Conservation (phyloP, 2,113 vertebrate species). For the Paramormyrops kingsleyae region DNA sequence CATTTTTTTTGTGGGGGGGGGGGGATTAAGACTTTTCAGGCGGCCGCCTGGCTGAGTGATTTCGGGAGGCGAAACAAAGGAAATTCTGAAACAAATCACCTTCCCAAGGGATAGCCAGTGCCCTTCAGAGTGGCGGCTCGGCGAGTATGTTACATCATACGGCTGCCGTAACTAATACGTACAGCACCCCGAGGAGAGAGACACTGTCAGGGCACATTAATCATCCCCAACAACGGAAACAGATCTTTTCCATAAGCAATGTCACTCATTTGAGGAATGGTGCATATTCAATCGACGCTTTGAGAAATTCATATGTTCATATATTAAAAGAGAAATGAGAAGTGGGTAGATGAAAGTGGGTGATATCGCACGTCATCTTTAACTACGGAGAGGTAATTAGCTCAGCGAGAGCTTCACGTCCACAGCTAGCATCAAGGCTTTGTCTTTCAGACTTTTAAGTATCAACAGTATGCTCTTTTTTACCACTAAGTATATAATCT, state of each 20-base stretch:
- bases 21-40: background rate
- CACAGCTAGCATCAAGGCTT: background rate
- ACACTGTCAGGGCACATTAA: conserved; percentile 13
- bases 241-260: conserved; percentile 17
- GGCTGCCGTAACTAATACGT: conserved; percentile 20
- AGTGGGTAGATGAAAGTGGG: conserved; percentile 5
- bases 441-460: background rate
- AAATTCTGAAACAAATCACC: conserved; percentile 19
- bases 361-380: background rate
- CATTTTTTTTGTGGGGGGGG: background rate
- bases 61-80: conserved; percentile 8
- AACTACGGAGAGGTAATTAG: conserved; percentile 10
- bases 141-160: background rate
- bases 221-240: conserved; percentile 13
- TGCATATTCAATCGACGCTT: conserved; percentile 12
- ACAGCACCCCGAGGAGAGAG: conserved; percentile 18
- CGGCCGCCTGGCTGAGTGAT: background rate
- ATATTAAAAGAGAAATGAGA: conserved; percentile 7
- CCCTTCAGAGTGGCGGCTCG: conserved; percentile 2
- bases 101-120: conserved; percentile 3
- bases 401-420: background rate
- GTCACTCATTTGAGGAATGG: conserved; percentile 20
- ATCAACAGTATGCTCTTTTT: background rate
- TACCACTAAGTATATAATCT: background rate
- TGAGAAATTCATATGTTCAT: conserved; percentile 13